Evolutionary conservation across 2,888 invertebrate genomes (phyloP), one percentile per base, ranked within the genome.

Genomic region (Trypoxylon attenuatum): DNA sequence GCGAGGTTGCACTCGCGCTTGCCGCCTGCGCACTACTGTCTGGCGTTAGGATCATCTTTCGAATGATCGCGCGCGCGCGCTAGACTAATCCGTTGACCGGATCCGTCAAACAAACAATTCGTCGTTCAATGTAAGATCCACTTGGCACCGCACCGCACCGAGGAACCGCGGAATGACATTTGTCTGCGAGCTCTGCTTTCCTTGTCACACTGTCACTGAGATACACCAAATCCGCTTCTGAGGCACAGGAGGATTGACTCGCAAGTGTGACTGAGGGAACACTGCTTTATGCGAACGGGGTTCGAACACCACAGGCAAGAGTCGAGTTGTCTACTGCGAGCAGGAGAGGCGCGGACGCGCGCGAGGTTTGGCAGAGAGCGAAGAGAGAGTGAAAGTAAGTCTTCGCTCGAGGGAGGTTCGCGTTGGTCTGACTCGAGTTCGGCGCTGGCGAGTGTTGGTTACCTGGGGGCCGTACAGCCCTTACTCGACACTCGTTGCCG

Each of bases 11-110:
- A 85, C 89, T 41, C 33, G 65, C 56, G n/a, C n/a, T n/a, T n/a
- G n/a, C 33, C 84, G 89, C 82, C 79, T 88, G 89, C 82, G 89
- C 89, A 79, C 90, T 91, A 87, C 92, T 92, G 87, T 92, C 92
- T 84, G 92, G 91, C 82, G 91, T 90, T 84, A 92, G 89, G 79
- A 89, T 89, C 92, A 92, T 92, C 55, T 29, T 68, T 33, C 1
- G 1, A 10, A 1, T 0, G 5, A 13, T 23, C 29, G 23, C 25
- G 29, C 13, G 18, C 8, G 38, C 15, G 2, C 13, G 3, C 1
- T 5, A 19, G 10, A 16, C 29, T 1, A 23, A 5, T 21, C 39
- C 43, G 19, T 19, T 10, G n/a, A 21, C n/a, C n/a, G n/a, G n/a
- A n/a, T n/a, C n/a, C n/a, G n/a, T n/a, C n/a, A n/a, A n/a, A n/a